Percentiles rank a stretch among this genome's conserved stretches.
Evolutionary conservation across 1,140 invertebrate species (phyloP).

Genomic region (Elymnias hypermnestra): DNA sequence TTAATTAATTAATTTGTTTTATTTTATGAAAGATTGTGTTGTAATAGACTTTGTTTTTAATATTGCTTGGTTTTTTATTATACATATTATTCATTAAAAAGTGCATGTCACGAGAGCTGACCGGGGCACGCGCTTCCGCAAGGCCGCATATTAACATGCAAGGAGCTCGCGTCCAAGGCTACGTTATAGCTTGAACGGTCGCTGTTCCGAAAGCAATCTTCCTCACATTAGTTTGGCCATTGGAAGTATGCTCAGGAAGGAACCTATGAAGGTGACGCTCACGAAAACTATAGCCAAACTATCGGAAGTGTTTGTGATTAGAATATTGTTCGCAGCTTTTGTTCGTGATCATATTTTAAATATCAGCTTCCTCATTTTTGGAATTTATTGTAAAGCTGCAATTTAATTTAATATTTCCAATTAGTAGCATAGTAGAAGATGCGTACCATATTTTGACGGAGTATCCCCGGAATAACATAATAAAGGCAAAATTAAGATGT

Average conservation of each 20-base stretch:
- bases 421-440: too few relatives aligned
- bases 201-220: constrained; percentile 57
- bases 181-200: constrained; percentile 56
- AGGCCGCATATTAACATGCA: constrained; percentile 73
- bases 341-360: constrained; percentile 39
- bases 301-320: constrained; percentile 64
- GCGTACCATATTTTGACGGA: too few relatives aligned
- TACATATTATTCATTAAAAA: too few relatives aligned
- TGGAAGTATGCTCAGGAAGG: constrained; percentile 61
- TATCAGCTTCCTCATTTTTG: constrained; percentile 46
- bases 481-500: too few relatives aligned
- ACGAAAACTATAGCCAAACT: constrained; percentile 39
- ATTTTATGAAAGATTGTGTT: too few relatives aligned
- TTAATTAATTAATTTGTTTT: too few relatives aligned
- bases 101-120: constrained; percentile 61
- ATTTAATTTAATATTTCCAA: too few relatives aligned
- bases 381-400: too few relatives aligned
- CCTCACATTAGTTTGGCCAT: constrained; percentile 49
- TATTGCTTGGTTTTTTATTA: too few relatives aligned
- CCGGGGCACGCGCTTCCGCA: constrained; percentile 63
- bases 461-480: too few relatives aligned
- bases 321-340: constrained; percentile 52
- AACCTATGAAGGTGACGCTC: constrained; percentile 53
- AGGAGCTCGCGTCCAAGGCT: constrained; percentile 71
- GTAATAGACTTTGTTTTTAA: too few relatives aligned